Base-by-base conservation (phyloP, 1,140 invertebrate genomes). In the Rhagoletis zephyria region DNA sequence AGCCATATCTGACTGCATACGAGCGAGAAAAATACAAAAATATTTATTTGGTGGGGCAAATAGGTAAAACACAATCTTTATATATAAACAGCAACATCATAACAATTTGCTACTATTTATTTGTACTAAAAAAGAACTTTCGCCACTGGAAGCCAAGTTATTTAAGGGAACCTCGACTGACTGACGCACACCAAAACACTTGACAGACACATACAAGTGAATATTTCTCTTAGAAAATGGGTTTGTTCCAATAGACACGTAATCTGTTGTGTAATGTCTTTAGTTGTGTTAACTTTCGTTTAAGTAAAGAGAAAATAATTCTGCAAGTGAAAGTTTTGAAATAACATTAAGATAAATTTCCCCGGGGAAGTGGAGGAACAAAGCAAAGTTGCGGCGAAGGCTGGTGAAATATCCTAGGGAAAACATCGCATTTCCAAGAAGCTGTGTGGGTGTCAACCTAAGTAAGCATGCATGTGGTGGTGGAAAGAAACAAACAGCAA, bases 331-430 rank as follows among this genome's bases (percentile, higher is more conserved):
- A 91, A 91, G 91, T 91, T 91, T 91, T 91, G 90, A 91, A 91
- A 91, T 90, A 91, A 91, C 91, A 91, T 91, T 91, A 91, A 91
- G 91, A 91, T 91, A 91, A 90, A 91, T 91, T 91, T 91, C 91
- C 91, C 91, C 87, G 67, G 91, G 90, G 91, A 90, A 89, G 86
- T 77, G 64, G 61, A 42, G 40, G 56, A 74, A 74, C 74, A 81
- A 81, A 59, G 74, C 45, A 81, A 56, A 19, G 7, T 19, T 30
- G 19, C 19, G 74, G 16, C 74, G 56, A 4, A 2, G 5, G 10
- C 74, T 12, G 40, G 16, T 3, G 56, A 30, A 30, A 81, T 30
- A 59, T n/a, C 74, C 48, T 16, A 10, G n/a, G 48, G 74, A 59
- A 81, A 81, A 81, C n/a, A 3, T 19, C 2, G n/a, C 2, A 59